A percentile compares a stretch with the other conserved stretches of the same genome.
These are phyloP conservation scores for Coregonus suidteri DNA, from an alignment of 2,797 vertebrate genomes.

Conservation along the genomic window DNA sequence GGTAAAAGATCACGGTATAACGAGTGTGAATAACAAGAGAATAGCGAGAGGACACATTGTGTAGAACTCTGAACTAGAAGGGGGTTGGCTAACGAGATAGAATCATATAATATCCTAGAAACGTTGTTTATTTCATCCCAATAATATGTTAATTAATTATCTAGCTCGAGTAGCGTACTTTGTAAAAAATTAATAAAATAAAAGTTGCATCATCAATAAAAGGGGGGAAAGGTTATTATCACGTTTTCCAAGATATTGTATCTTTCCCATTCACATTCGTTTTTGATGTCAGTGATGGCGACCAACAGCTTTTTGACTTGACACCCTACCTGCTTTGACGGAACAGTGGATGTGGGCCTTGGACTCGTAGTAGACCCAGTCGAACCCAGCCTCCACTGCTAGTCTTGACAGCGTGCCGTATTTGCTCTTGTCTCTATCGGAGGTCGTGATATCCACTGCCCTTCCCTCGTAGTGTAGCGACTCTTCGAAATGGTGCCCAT, in stretches of 20 bases:
- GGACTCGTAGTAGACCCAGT: constrained; percentile 98
- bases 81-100: neutral
- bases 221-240: no score
- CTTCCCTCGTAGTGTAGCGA: constrained; percentile 96
- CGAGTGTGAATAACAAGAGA: neutral
- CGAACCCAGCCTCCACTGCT: constrained; percentile 96
- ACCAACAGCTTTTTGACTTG: neutral
- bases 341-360: constrained; percentile 99
- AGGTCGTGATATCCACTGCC: constrained; percentile 98
- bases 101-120: neutral
- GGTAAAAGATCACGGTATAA: neutral
- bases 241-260: no score
- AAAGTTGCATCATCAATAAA: no score
- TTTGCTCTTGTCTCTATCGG: constrained; percentile 96
- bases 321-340: constrained; percentile 91
- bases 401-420: constrained; percentile 95
- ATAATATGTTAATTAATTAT: neutral
- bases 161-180: neutral
- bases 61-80: no score
- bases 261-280: no score
- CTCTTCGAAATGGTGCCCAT: constrained; percentile 96
- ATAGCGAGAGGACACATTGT: no score
- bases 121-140: neutral
- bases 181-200: no score
- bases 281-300: neutral